phyloP scores from a whole-genome alignment of 2,113 vertebrate species.

The Cheirogaleus medius region DNA sequence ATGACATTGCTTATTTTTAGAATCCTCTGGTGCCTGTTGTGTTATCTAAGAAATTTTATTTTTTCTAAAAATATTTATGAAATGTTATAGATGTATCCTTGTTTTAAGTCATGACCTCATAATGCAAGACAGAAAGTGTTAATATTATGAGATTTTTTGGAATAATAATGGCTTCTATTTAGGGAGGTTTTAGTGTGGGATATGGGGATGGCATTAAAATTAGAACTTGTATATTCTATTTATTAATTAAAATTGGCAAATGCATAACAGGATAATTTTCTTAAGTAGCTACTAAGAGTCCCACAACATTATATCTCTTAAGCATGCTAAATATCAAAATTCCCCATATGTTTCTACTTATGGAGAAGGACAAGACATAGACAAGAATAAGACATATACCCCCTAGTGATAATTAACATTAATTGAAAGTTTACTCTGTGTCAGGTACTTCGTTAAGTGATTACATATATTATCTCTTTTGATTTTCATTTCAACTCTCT shows the following conservation, averaged over 20 bases:
- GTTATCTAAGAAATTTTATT: background rate
- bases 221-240: background rate
- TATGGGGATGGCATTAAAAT: background rate
- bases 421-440: background rate
- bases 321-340: background rate
- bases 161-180: background rate
- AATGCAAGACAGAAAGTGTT: background rate
- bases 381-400: background rate
- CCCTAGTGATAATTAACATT: background rate
- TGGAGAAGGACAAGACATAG: background rate
- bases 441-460: background rate
- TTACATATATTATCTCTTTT: background rate
- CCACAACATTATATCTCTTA: background rate
- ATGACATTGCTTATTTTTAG: background rate
- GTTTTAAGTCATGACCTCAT: background rate
- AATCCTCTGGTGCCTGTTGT: background rate
- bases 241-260: background rate
- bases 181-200: background rate
- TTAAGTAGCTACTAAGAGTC: background rate
- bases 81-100: background rate
- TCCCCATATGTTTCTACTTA: background rate
- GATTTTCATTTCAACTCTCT: background rate
- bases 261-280: background rate
- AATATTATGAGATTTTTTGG: background rate
- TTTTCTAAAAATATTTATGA: background rate